phyloP scores from a whole-genome alignment of 1,140 invertebrate species.

The Drosophila ercepeae region DNA sequence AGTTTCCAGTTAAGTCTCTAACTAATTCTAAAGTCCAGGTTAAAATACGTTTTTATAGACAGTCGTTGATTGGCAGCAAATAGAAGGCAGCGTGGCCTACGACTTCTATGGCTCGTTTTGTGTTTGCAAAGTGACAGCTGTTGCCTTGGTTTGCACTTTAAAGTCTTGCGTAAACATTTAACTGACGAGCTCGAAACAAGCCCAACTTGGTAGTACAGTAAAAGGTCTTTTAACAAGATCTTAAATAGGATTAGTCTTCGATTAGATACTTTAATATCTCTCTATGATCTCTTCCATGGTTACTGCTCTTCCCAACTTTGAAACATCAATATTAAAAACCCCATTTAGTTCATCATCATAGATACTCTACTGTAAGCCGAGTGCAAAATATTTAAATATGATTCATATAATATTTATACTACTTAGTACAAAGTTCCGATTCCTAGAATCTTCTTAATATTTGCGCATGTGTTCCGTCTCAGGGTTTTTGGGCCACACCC shows the following conservation, averaged over 20 bases:
- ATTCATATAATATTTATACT: slow-evolving; percentile 16
- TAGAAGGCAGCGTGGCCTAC: not conserved
- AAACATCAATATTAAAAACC: no score
- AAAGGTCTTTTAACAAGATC: not conserved
- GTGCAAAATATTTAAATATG: not conserved
- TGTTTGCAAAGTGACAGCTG: slow-evolving; percentile 28
- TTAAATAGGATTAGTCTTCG: not conserved
- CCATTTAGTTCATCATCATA: no score
- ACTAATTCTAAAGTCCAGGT: slow-evolving; percentile 36
- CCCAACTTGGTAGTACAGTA: slow-evolving; percentile 5
- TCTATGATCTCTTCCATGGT: not conserved
- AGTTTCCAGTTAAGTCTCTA: slow-evolving; percentile 23
- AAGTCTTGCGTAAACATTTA: slow-evolving; percentile 28
- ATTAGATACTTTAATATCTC: not conserved
- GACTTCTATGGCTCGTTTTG: not conserved
- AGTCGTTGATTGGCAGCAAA: slow-evolving; percentile 6
- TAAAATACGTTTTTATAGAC: slow-evolving; percentile 51
- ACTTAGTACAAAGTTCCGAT: not conserved
- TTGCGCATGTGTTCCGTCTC: slow-evolving; percentile 14
- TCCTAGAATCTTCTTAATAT: slow-evolving; percentile 33
- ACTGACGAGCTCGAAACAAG: not conserved
- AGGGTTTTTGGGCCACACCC: not conserved
- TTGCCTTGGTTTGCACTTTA: slow-evolving; percentile 27
- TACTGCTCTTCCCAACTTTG: no score
- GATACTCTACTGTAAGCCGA: not conserved